Conservation (phyloP, 2,113 vertebrate species). For the Hydropotes inermis region DNA sequence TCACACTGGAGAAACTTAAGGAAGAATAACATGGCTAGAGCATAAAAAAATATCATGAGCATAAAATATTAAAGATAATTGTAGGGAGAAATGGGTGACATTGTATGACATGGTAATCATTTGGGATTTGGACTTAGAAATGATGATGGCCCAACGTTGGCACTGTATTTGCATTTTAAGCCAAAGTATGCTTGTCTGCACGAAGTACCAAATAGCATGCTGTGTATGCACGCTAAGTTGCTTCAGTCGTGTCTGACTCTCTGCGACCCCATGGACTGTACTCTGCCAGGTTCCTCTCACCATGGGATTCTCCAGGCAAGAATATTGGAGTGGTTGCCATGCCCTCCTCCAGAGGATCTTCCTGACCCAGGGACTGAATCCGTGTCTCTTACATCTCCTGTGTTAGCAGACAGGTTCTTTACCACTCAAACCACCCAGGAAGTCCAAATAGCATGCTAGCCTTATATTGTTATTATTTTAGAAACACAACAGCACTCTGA, state of each 20-base stretch:
- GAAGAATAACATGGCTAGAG: neutral
- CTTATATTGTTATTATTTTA: neutral
- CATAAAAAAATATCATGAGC: neutral
- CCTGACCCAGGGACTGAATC: neutral
- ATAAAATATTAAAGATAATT: neutral
- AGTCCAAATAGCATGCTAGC: neutral
- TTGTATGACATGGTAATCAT: neutral
- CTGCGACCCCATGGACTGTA: neutral
- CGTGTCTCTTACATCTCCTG: neutral
- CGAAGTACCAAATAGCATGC: neutral
- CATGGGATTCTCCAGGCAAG: neutral
- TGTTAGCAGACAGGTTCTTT: neutral
- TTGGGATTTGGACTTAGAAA: neutral
- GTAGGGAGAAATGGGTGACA: neutral
- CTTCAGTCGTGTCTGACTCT: neutral
- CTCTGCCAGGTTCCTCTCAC: neutral
- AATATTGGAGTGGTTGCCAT: neutral
- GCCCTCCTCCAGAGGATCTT: neutral
- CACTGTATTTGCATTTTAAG: neutral
- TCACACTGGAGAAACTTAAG: neutral
- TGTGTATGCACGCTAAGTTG: neutral
- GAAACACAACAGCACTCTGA: slow-evolving; percentile 11
- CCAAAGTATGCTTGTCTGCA: neutral
- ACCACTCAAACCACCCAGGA: neutral
- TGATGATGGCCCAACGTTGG: neutral